Base-by-base conservation (phyloP, 1,140 invertebrate genomes). In the Gryon sp. region DNA sequence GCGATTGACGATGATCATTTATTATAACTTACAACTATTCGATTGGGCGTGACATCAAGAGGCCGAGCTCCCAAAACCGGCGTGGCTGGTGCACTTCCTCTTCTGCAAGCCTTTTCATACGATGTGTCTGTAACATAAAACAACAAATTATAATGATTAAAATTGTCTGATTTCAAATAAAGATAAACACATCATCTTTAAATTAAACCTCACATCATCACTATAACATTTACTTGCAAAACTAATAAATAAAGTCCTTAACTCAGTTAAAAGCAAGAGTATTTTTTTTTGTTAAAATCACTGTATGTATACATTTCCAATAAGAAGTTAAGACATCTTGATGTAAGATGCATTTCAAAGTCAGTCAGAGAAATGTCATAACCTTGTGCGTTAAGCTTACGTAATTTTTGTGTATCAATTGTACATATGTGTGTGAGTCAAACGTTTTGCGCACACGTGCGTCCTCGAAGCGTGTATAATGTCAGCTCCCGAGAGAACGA, bases 31-130 rank as follows among this genome's bases (percentile, higher is more conserved):
- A 92, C 92, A 79, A 92, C 93, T 83, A 94, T 92, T 79, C 93
- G 90, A 79, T 93, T 94, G 68, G 90, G 93, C 83, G 89, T 93
- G 83, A 89, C 92, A 83, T 90, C 92, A 83, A 88, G 90, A 87
- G 88, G 90, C 38, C 91, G 87, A 41, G 89, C 90, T 62, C 94
- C 94, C 59, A 95, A 90, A 50, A 95, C 92, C 59, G 94, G 94
- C 55, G 94, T 95, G 32, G 94, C 93, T 46, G 95, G 95, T 22
- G 94, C 95, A 62, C 94, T 95, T 32, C 95, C 94, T 79, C 95
- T 91, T 80, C 94, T 91, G 84, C 94, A 96, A 85, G 95, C 95
- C 86, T 96, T 96, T 88, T 96, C 95, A 87, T 96, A 96, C 66
- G 94, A 95, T 76, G 95, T 95, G 86, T 96, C 95, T 96, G 91